Evolutionary conservation across 2,113 vertebrate genomes (phyloP), one percentile per base, ranked within the genome.

Genomic region (Silurus glanis): DNA sequence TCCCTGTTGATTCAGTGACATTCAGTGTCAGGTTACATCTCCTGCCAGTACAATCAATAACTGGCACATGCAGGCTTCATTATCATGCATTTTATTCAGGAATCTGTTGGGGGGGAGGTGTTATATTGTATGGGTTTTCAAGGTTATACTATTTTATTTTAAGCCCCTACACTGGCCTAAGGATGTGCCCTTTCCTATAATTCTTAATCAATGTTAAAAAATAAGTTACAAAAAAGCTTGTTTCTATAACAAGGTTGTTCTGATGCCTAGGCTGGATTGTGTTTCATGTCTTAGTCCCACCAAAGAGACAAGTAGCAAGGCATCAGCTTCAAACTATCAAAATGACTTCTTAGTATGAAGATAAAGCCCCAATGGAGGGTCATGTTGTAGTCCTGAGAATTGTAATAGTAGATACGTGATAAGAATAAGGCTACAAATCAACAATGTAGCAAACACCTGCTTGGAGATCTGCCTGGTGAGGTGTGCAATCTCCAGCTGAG

Each of bases 21-120:
- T 83, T 83, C 28, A 55, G 83, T 88, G 47, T 86, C 25, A 64
- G 55, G 72, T 87, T 81, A 61, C 69, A 51, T 89, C 59, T 87
- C 66, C 37, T 37, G 59, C 55, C 53, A 61, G 23, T 64, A 55
- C 79, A 78, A 84, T 89, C 88, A 85, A 87, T 85, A 87, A 47
- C 45, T 83, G 61, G 47, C 64, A 49, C 25, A 47, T 21, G n/a
- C 8, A 45, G 49, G n/a, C 85, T 69, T 69, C 83, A 83, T 80
- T 87, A 85, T 85, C 61, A 72, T 82, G 66, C 3, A 47, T 71
- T 88, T 85, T 82, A 87, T 84, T 56, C 78, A 78, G 53, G 16
- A 75, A 53, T 55, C 67, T 81, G 55, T 78, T 83, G n/a, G 66
- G 58, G 51, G n/a, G 23, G 12, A 47, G 61, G 58, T 37, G 12